Evolutionary conservation across 2,113 vertebrate species (phyloP), one percentile per base, ranked within the genome.

Genomic region (Reinhardtius hippoglossoides): DNA sequence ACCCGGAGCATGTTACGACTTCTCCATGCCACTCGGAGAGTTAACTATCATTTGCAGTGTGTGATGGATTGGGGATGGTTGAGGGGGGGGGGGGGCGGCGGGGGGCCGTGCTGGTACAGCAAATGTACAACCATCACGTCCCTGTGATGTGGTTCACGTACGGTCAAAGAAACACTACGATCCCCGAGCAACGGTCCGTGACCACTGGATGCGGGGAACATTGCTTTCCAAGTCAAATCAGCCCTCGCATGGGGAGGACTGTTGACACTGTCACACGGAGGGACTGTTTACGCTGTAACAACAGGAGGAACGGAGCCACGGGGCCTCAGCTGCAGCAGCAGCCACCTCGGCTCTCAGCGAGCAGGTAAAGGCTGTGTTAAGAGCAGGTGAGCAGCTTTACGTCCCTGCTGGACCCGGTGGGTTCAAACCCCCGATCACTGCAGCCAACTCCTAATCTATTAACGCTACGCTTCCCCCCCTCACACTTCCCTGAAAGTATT

Each of bases 141-240:
- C 76, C 82, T 92, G 76, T 91, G 91, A 89, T 90, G 93, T 89
- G 91, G 93, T 94, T 93, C 89, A 91, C 65, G 2, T 92, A 91
- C 87, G 91, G 91, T 92, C 89, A 88, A 84, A 90, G 89, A 74
- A 85, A 92, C 88, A 87, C 89, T 78, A 80, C 71, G 81, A 91
- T 90, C 92, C 89, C 73, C 70, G 89, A 91, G 94, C 94, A 95
- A 95, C 94, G 94, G 94, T 95, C 94, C 93, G 93, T 95, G 94
- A 95, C 94, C 94, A 89, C 94, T 84, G 91, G 89, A 87, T 92
- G 91, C 87, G 88, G 91, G 88, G 85, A 88, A 44, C 78, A 86
- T 78, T 84, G 91, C 84, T 95, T 95, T 95, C 94, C 94, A 93
- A 95, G 94, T 95, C 94, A 95, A 95, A 95, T 95, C 84, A 92